Evolutionary conservation across 1,140 invertebrate genomes (phyloP), one percentile per base, ranked within the genome.

Genomic region (Semibalanus balanoides): DNA sequence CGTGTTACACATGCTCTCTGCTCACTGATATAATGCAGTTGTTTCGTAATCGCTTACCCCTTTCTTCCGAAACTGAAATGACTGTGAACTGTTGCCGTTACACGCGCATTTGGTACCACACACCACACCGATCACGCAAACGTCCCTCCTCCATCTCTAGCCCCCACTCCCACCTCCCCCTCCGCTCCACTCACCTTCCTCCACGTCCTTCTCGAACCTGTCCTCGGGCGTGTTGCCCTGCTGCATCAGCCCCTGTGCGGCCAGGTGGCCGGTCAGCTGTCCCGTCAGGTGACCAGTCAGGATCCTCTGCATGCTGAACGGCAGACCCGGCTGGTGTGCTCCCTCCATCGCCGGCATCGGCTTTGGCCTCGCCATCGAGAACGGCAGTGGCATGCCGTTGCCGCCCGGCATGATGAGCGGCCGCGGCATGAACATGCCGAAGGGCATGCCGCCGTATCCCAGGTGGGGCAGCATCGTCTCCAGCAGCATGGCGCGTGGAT

Each of bases 381-480:
- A 64, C 22, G 51, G 51, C 9, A 64, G 51, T 3, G 51, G 51
- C 51, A 64, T 5, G 5, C 35, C 35, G 35, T 40, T 40, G 35
- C 17, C 5, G 35, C 35, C 35, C 35, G 35, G 35, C 72, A 30
- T 5, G 30, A 30, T 19, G 7, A 40, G 35, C 9, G 73, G 35
- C 9, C 73, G 73, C 22, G 31, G 31, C 22, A 31, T 19, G 35
- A 31, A 25, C 31, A 31, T 74, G 73, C 73, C 73, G 73, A 31
- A 31, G 11, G 73, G 31, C 31, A 40, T 31, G 35, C 73, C 31
- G 73, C 25, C 76, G 75, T 77, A 79, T 76, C 78, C 76, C 35
- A 79, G 78, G 74, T 79, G 78, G 40, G 78, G 78, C 76, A 79
- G 76, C 78, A 79, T 79, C 75, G 76, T 76, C 74, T 79, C 78